A percentile compares a stretch with the other conserved stretches of the same genome.
Conservation (phyloP, 2,113 vertebrate species). For the Eublepharis macularius region DNA sequence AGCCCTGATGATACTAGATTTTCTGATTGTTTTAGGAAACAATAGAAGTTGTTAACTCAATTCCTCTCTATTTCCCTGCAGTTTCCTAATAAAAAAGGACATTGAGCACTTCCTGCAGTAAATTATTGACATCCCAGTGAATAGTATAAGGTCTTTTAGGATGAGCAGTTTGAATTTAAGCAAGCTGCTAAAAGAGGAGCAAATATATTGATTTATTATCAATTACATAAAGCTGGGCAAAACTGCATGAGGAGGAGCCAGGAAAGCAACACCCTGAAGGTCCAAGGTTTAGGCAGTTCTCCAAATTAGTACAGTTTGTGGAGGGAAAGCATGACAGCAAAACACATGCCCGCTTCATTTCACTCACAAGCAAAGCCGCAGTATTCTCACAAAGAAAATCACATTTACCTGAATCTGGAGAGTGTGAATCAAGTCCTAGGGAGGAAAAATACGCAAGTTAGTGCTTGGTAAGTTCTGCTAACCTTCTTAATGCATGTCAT, state of each 20-base stretch:
- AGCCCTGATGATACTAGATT: too few relatives aligned
- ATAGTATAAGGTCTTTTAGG: not conserved
- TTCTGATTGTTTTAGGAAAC: not conserved
- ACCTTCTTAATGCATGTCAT: not conserved
- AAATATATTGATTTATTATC: not conserved
- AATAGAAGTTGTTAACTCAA: not conserved
- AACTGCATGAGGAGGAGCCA: not conserved
- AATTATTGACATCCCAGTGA: not conserved
- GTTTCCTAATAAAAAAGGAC: not conserved
- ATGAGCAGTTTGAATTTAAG: not conserved
- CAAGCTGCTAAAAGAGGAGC: not conserved
- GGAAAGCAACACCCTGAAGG: not conserved
- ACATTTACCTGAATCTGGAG: conserved; percentile 90
- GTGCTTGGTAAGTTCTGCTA: not conserved
- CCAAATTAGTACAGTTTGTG: not conserved
- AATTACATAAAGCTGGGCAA: not conserved
- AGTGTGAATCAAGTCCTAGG: conserved; percentile 89
- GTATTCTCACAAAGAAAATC: conserved; percentile 19
- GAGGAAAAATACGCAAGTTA: conserved; percentile 55
- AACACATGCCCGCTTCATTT: conserved; percentile 7
- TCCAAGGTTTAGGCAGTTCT: not conserved
- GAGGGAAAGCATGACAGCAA: not conserved
- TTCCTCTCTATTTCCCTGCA: not conserved
- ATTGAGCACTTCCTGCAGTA: not conserved
- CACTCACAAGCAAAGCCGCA: not conserved